phyloP scores from a whole-genome alignment of 2,888 invertebrate species.

The Ptychoptera albimana region DNA sequence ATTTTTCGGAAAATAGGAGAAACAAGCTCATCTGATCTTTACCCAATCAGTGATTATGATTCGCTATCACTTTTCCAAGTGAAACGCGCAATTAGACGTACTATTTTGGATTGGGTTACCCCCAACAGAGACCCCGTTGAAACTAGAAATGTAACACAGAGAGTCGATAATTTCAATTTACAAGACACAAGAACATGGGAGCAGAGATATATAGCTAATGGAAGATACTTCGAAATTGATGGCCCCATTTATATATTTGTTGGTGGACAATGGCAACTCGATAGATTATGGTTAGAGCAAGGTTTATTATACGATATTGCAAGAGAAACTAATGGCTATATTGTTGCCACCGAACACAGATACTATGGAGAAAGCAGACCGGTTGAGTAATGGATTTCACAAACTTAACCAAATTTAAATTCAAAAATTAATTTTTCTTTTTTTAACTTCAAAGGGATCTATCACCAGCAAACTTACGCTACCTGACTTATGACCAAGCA shows the following conservation, averaged over 20 bases:
- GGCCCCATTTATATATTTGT: conserved; percentile 41
- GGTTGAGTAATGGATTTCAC: conserved; percentile 31
- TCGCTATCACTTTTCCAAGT: no score
- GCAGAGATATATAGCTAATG: conserved; percentile 33
- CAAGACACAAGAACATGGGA: conserved; percentile 35
- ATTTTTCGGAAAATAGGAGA: no score
- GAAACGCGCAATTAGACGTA: no score
- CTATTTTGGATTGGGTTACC: no score
- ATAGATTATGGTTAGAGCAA: conserved; percentile 33
- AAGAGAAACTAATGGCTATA: conserved; percentile 33
- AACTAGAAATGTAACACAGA: conserved; percentile 36
- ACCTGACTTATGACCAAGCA: conserved; percentile 46
- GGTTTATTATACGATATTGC: conserved; percentile 43
- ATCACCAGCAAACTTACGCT: conserved; percentile 39
- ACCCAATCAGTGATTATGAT: no score
- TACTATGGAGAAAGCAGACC: conserved; percentile 56
- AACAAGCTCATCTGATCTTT: no score
- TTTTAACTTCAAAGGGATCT: conserved; percentile 31
- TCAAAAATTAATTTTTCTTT: not conserved
- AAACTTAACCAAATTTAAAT: no score
- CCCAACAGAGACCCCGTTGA: conserved; percentile 12
- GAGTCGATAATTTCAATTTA: conserved; percentile 39
- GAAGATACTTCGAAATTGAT: conserved; percentile 25
- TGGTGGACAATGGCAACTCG: conserved; percentile 55
- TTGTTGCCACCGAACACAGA: conserved; percentile 57